These are phyloP conservation scores for Diabrotica virgifera DNA, from an alignment of 1,140 invertebrate genomes.

Conservation along the genomic window DNA sequence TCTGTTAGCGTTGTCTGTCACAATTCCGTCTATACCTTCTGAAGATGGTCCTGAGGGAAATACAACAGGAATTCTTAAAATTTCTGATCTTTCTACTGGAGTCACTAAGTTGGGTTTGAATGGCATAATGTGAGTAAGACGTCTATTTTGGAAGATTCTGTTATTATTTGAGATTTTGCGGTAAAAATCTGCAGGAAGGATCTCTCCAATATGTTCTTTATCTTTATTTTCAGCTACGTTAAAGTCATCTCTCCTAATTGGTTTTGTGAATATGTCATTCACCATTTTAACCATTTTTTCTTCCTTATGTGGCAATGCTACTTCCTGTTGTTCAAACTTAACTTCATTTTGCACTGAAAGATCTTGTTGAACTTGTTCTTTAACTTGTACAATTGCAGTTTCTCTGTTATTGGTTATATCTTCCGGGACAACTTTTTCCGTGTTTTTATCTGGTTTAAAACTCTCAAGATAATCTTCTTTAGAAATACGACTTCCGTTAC, in stretches of 20 bases:
- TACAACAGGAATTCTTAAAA: conserved; percentile 26
- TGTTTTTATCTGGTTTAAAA: conserved; percentile 38
- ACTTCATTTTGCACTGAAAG: too few relatives aligned
- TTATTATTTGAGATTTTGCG: conserved; percentile 11
- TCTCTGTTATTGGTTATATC: conserved; percentile 28
- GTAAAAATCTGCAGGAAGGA: conserved; percentile 41
- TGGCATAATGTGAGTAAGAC: not conserved
- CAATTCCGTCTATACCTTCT: conserved; percentile 27
- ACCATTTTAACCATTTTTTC: too few relatives aligned
- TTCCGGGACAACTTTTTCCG: conserved; percentile 28
- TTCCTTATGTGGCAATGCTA: too few relatives aligned
- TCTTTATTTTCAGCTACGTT: conserved; percentile 26
- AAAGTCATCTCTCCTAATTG: conserved; percentile 39
- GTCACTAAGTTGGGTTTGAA: not conserved
- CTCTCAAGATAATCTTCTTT: conserved; percentile 41
- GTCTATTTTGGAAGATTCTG: not conserved
- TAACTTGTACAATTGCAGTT: too few relatives aligned
- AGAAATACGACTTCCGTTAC: conserved; percentile 37
- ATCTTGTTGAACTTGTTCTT: too few relatives aligned
- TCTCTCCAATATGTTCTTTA: conserved; percentile 47
- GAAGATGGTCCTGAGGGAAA: conserved; percentile 29
- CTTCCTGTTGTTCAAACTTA: too few relatives aligned
- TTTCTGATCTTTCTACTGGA: conserved; percentile 10
- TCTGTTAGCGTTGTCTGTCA: conserved; percentile 7
- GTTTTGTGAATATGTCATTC: not conserved